Evolutionary conservation across 1,140 invertebrate genomes (phyloP).

Genomic region (Pristionchus pacificus): DNA sequence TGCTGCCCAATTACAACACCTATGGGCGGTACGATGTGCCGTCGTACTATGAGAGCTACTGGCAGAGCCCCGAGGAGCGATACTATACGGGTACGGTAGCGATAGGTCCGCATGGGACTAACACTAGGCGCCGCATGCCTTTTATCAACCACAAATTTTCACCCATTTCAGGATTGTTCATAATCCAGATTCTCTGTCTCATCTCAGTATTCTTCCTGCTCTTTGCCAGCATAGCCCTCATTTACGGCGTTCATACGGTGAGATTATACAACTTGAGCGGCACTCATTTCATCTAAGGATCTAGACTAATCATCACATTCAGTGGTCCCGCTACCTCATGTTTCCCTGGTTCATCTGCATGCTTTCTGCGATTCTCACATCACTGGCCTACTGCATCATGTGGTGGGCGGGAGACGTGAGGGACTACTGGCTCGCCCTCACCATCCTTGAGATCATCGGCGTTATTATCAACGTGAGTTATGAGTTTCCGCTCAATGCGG

Average conservation of each 20-base stretch:
- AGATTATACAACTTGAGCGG: too few relatives aligned
- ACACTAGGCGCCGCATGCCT: too few relatives aligned
- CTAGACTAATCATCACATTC: slow-evolving; percentile 13
- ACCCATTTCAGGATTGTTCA: slow-evolving; percentile 46
- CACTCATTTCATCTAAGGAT: not conserved
- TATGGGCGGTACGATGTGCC: slow-evolving; percentile 54
- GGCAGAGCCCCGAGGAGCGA: slow-evolving; percentile 49
- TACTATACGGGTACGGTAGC: slow-evolving; percentile 51
- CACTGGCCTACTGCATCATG: slow-evolving; percentile 51
- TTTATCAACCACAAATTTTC: slow-evolving; percentile 3
- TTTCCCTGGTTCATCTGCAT: slow-evolving; percentile 54
- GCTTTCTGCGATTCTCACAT: slow-evolving; percentile 48
- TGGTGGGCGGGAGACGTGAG: slow-evolving; percentile 53
- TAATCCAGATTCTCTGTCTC: slow-evolving; percentile 54
- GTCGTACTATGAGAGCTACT: slow-evolving; percentile 51
- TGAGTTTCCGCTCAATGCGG: not conserved
- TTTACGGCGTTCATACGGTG: slow-evolving; percentile 54
- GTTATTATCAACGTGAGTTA: slow-evolving; percentile 51
- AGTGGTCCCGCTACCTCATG: slow-evolving; percentile 48
- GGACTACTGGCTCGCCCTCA: slow-evolving; percentile 54
- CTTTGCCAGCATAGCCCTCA: slow-evolving; percentile 49
- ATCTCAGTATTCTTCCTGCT: slow-evolving; percentile 52
- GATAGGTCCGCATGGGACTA: not conserved
- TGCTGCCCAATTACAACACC: slow-evolving; percentile 55
- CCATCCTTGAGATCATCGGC: slow-evolving; percentile 54